A percentile compares a stretch with the other conserved stretches of the same genome.
These are phyloP conservation scores for Idaea aversata DNA, from an alignment of 2,888 invertebrate genomes.

Conservation along the genomic window DNA sequence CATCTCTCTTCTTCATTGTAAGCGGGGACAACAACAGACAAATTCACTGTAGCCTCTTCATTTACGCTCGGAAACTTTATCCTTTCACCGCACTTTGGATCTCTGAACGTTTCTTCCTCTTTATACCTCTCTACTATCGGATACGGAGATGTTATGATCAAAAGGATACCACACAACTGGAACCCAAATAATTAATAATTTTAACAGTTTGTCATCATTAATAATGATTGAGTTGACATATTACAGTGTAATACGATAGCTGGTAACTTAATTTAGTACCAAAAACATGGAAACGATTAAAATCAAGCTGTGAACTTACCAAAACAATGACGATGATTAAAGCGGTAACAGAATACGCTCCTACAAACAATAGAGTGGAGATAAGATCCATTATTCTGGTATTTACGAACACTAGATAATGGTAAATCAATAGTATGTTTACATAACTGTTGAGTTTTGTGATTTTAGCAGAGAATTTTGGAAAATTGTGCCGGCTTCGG, in stretches of 20 bases:
- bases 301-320: neutral
- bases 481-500: neutral
- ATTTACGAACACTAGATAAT: neutral
- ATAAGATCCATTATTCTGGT: neutral
- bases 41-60: constrained; percentile 84
- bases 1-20: constrained; percentile 97
- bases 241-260: neutral
- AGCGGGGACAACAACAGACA: constrained; percentile 97
- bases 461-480: neutral
- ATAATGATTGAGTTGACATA: neutral
- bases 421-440: neutral
- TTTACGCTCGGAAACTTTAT: constrained; percentile 86
- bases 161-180: constrained; percentile 49
- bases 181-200: constrained; percentile 10
- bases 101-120: constrained; percentile 87
- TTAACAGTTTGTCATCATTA: neutral
- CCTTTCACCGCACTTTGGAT: constrained; percentile 74
- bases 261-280: neutral
- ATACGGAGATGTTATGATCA: constrained; percentile 83
- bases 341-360: constrained; percentile 2
- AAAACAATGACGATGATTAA: neutral
- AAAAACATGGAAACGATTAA: neutral
- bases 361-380: neutral
- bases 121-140: constrained; percentile 84
- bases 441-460: neutral